phyloP scores from a whole-genome alignment of 2,888 invertebrate species.

The Amiota minor region DNA sequence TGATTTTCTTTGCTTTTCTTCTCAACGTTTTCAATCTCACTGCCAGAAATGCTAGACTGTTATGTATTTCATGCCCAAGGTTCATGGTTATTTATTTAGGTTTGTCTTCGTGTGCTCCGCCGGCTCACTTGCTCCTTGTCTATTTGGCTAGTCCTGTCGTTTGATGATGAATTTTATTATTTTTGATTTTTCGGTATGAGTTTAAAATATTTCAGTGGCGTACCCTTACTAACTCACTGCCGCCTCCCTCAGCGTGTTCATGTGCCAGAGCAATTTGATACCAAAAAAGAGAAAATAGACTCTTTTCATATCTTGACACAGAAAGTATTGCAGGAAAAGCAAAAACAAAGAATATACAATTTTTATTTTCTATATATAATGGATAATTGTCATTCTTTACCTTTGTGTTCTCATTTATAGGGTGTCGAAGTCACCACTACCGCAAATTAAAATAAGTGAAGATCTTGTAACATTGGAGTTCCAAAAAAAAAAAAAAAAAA shows the following conservation, averaged over 20 bases:
- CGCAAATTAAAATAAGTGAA: conserved; percentile 91
- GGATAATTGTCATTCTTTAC: not conserved
- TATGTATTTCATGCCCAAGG: conserved; percentile 61
- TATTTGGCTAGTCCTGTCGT: conserved; percentile 28
- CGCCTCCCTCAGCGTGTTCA: conserved; percentile 31
- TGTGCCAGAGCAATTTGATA: conserved; percentile 5
- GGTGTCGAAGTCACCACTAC: conserved; percentile 95
- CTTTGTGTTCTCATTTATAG: conserved; percentile 74
- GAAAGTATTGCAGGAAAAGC: not conserved
- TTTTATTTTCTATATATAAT: no score
- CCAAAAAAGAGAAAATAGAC: not conserved
- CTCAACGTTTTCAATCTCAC: not conserved
- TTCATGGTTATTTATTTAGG: conserved; percentile 56
- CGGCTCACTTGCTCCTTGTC: conserved; percentile 40
- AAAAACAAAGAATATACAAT: not conserved
- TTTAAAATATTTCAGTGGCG: conserved; percentile 55
- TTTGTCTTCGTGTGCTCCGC: conserved; percentile 38
- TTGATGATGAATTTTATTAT: conserved; percentile 33
- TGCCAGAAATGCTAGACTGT: conserved; percentile 50
- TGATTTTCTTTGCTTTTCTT: not conserved
- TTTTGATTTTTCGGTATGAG: conserved; percentile 28
- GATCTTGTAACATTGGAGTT: conserved; percentile 92
- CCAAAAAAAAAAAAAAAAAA: conserved; percentile 91
- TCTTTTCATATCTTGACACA: conserved; percentile 41
- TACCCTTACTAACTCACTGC: conserved; percentile 25